phyloP scores from a whole-genome alignment of 92 coral and sea anemone genomes.

The Porites rus region DNA sequence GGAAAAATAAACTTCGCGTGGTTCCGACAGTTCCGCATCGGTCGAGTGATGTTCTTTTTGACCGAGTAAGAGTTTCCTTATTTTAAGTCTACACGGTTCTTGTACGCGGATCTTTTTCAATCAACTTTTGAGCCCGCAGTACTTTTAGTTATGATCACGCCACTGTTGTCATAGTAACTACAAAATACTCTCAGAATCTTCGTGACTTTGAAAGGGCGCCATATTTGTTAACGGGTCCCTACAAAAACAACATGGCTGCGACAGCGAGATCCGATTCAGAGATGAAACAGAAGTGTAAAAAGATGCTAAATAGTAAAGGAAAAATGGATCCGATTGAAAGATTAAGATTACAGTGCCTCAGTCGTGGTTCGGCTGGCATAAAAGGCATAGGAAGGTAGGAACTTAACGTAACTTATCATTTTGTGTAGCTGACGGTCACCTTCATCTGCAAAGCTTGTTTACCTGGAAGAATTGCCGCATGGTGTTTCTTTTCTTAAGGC shows the following conservation, averaged over 20 bases:
- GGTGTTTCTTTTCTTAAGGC: too few relatives aligned
- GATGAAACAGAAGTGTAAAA: slow-evolving; percentile 86
- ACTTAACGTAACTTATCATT: background rate
- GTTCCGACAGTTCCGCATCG: too few relatives aligned
- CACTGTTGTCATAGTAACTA: slow-evolving; percentile 40
- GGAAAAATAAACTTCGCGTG: too few relatives aligned
- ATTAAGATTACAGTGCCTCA: slow-evolving; percentile 84
- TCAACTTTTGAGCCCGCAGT: slow-evolving; percentile 31
- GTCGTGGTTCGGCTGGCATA: slow-evolving; percentile 97
- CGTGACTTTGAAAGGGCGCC: slow-evolving; percentile 49
- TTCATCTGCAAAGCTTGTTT: too few relatives aligned
- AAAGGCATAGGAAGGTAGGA: slow-evolving; percentile 95
- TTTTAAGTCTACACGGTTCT: too few relatives aligned
- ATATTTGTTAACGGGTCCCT: slow-evolving; percentile 11
- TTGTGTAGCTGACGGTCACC: too few relatives aligned
- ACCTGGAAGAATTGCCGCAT: too few relatives aligned
- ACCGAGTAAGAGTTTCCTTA: too few relatives aligned
- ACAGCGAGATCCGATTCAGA: slow-evolving; percentile 91
- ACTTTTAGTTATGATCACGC: background rate
- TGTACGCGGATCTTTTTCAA: background rate
- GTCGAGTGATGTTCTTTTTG: too few relatives aligned
- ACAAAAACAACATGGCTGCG: slow-evolving; percentile 89
- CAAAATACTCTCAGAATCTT: slow-evolving; percentile 23
- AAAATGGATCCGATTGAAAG: slow-evolving; percentile 84
- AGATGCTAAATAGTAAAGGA: slow-evolving; percentile 53